These are phyloP conservation scores for Ectemnius cavifrons DNA, from an alignment of 2,888 invertebrate species.

Conservation along the genomic window DNA sequence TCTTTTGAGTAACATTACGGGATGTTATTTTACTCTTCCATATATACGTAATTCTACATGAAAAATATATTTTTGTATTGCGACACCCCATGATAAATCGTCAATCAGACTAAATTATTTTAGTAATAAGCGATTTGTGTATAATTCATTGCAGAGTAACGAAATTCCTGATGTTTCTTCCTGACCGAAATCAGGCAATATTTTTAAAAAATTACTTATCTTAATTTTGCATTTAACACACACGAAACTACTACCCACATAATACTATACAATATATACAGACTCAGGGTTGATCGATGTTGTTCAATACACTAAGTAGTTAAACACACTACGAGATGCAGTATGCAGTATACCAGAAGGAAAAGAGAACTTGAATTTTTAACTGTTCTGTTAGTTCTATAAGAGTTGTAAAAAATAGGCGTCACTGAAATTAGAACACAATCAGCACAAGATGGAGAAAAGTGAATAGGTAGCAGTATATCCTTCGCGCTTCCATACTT, in stretches of 20 bases:
- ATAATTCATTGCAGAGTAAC: background rate
- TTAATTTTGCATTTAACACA: constrained; percentile 16
- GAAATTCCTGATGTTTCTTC: constrained; percentile 23
- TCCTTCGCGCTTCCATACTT: constrained; percentile 34
- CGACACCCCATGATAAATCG: background rate
- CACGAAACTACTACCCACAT: background rate
- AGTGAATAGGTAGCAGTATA: constrained; percentile 4
- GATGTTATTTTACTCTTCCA: background rate
- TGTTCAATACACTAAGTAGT: no score
- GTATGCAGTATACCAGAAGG: no score
- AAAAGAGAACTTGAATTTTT: no score
- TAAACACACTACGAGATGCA: no score
- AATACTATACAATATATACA: constrained; percentile 2
- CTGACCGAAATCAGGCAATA: constrained; percentile 19
- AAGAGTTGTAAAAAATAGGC: no score
- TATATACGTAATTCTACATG: background rate
- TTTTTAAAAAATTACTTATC: constrained; percentile 13
- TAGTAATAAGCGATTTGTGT: constrained; percentile 43
- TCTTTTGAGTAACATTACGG: no score
- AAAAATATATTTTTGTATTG: background rate
- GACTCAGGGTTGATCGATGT: no score
- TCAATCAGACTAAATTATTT: constrained; percentile 24
- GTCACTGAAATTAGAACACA: no score
- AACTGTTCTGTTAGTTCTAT: no score
- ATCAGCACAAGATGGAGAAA: no score